These are phyloP conservation scores for Melinaea marsaeus DNA, from an alignment of 2,888 invertebrate genomes.

Conservation along the genomic window DNA sequence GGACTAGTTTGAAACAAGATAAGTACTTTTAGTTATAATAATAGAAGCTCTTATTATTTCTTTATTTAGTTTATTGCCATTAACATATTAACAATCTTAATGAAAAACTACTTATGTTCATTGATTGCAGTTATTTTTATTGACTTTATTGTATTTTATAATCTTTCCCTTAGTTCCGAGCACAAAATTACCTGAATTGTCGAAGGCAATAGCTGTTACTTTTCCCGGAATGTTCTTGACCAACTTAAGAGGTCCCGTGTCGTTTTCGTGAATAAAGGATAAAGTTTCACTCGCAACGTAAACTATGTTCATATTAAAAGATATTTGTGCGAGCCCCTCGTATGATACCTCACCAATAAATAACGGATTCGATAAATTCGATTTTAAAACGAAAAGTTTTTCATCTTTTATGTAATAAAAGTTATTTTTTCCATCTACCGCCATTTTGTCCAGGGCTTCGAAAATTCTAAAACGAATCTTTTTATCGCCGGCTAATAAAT, in stretches of 20 bases:
- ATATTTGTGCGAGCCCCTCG: constrained; percentile 58
- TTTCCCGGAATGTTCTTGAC: constrained; percentile 51
- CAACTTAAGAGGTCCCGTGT: constrained; percentile 48
- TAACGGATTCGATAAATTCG: constrained; percentile 43
- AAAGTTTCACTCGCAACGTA: constrained; percentile 57
- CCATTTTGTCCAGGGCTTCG: constrained; percentile 56
- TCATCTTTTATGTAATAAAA: constrained; percentile 60
- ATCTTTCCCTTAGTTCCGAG: constrained; percentile 55
- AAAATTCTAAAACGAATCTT: constrained; percentile 52
- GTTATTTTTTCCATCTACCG: constrained; percentile 59
- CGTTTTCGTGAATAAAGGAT: constrained; percentile 56
- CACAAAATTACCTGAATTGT: constrained; percentile 51
- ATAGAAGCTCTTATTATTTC: neutral
- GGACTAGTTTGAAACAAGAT: too few relatives aligned
- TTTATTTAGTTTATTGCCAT: constrained; percentile 7
- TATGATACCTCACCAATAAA: constrained; percentile 52
- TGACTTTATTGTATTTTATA: constrained; percentile 43
- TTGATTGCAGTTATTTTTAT: constrained; percentile 49
- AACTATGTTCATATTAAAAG: constrained; percentile 51
- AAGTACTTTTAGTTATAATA: neutral
- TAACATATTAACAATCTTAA: neutral
- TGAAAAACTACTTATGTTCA: constrained; percentile 29
- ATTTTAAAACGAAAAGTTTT: constrained; percentile 53
- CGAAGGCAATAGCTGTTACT: constrained; percentile 61
- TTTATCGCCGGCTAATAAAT: constrained; percentile 50